Evolutionary conservation across 2,797 vertebrate species (phyloP).

Genomic region (Neoniphon sammara): DNA sequence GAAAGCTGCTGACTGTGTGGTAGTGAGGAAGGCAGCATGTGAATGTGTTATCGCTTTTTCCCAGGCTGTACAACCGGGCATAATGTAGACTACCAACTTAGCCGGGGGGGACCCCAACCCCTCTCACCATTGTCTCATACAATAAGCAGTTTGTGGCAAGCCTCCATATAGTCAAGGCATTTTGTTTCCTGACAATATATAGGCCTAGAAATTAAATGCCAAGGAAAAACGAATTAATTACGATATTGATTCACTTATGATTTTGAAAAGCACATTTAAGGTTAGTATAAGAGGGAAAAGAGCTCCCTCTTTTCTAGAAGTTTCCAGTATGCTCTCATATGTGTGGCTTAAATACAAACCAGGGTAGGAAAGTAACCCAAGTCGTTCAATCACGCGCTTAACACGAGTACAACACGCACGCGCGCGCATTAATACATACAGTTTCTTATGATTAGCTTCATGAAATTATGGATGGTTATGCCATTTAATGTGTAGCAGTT

Average conservation of each 20-base stretch:
- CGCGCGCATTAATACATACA: conserved; percentile 1
- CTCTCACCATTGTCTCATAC: conserved; percentile 31
- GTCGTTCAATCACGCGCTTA: no score
- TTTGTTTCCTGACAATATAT: conserved; percentile 11
- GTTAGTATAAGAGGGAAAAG: background rate
- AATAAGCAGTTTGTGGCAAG: conserved; percentile 28
- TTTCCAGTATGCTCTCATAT: conserved; percentile 9
- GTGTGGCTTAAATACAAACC: conserved; percentile 11
- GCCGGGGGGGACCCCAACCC: background rate
- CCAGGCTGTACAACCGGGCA: conserved; percentile 33
- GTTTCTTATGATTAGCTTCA: no score
- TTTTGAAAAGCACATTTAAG: no score
- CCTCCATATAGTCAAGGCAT: conserved; percentile 8
- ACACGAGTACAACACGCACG: background rate
- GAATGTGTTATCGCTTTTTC: conserved; percentile 50
- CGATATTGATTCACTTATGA: background rate
- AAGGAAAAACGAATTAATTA: background rate
- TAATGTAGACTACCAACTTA: conserved; percentile 31
- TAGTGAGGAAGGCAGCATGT: conserved; percentile 3
- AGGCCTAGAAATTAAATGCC: no score
- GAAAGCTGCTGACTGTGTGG: conserved; percentile 19
- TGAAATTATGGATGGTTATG: conserved; percentile 20
- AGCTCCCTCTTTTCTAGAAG: background rate
- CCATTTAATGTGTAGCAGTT: conserved; percentile 29
- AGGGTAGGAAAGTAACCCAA: conserved; percentile 2